Evolutionary conservation across 2,888 invertebrate genomes (phyloP), one percentile per base, ranked within the genome.

Genomic region (Aelia acuminata): DNA sequence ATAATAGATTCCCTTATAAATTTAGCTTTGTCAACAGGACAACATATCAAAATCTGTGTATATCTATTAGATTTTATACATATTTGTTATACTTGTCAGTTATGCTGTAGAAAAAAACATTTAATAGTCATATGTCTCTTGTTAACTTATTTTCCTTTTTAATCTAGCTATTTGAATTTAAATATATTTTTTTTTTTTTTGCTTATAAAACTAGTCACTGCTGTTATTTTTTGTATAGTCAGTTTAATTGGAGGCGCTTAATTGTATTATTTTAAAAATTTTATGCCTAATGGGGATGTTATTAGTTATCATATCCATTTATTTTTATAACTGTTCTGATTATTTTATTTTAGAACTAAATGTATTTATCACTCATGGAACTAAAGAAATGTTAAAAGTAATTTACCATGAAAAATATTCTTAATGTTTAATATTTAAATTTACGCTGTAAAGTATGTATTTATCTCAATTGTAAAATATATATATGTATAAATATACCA

Each of bases 31-130:
- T 85, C 53, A 85, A 53, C 85, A 53, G 53, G 85, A 85, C 85
- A 53, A 85, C 85, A 85, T 85, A 85, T 85, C 85, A 85, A 53
- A 70, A 50, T 84, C 85, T 53, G 57, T 53, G 85, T 85, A 85
- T 53, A 85, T 49, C 39, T 85, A 43, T 39, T 57, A 85, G 57
- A 35, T 85, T 85, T 85, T 53, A 39, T 53, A 85, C 18, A 85
- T 85, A 50, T 85, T 53, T 85, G 22, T 47, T 84, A 48, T 84
- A 84, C 47, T 43, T 85, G n/a, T 35, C 49, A 57, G 15, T 57
- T 85, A 85, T 57, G 53, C 35, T 85, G 22, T 85, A 50, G 49
- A 18, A 39, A 50, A 53, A 35, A 84, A n/a, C 49, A 26, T 70
- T 35, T 35, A 18, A 47, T 43, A 43, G 80, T 80, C 39, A 57